Evolutionary conservation across 2,888 invertebrate species (phyloP), one percentile per base, ranked within the genome.

Genomic region (Polyploca ridens): DNA sequence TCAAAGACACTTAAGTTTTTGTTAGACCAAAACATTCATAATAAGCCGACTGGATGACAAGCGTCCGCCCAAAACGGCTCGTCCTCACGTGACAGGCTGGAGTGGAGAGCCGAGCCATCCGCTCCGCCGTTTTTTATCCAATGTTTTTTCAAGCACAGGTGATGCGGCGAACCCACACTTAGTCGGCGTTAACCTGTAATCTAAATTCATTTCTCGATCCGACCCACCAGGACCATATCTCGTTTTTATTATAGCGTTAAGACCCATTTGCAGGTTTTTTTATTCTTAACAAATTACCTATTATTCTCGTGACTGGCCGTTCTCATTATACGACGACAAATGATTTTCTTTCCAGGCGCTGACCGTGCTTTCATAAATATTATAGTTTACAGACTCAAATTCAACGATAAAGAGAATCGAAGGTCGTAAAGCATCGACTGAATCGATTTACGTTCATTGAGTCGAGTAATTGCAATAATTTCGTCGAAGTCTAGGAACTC

Each of bases 141-240:
- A 71, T 78, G 85, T 90, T 93, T 93, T 93, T 92, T 88, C 79
- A 84, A 86, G 88, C 86, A 88, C 94, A 93, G 93, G 90, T 93
- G 93, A 90, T 86, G 82, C 85, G 80, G 68, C 82, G 80, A 92
- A 91, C 93, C 93, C 90, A 91, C 90, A 93, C 90, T 94, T 93
- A 93, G 90, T 78, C 91, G 91, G 92, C 93, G 90, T 89, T 93
- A 93, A 93, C 93, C 91, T 94, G 89, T 93, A 94, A 94, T 94
- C 94, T 94, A 94, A 94, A 94, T 94, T 94, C 93, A 94, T 94
- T 94, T 93, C 90, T 93, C 90, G 93, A 91, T 88, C 89, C 92
- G 89, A 90, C 91, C 92, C 90, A 91, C 90, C 87, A 86, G 82
- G 83, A 83, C 88, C 89, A 89, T 91, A 90, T 90, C 90, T 93